Evolutionary conservation across 2,113 vertebrate genomes (phyloP).

Genomic region (Mugil cephalus): DNA sequence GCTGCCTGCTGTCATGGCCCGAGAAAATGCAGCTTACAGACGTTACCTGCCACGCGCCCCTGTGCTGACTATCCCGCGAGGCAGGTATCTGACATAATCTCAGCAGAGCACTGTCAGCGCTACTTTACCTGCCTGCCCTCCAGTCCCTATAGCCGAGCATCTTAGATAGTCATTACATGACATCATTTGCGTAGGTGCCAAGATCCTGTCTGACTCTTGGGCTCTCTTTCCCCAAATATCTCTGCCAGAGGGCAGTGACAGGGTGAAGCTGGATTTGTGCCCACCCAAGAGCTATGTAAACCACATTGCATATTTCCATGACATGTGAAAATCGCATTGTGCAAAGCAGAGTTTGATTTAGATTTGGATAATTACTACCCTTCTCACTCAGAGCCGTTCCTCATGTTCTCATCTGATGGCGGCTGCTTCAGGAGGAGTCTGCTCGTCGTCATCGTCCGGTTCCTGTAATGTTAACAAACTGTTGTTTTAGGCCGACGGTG

Average conservation of each 20-base stretch:
- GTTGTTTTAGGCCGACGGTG: constrained; percentile 41
- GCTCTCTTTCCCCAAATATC: constrained; percentile 52
- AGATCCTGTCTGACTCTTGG: constrained; percentile 60
- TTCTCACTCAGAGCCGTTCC: constrained; percentile 6
- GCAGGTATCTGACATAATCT: constrained; percentile 71
- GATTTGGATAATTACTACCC: constrained; percentile 32
- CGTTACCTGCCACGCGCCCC: constrained; percentile 41
- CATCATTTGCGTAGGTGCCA: constrained; percentile 67
- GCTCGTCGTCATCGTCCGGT: background rate
- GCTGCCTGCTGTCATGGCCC: constrained; percentile 35
- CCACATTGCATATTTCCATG: constrained; percentile 54
- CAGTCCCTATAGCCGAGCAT: constrained; percentile 20
- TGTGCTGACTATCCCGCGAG: constrained; percentile 28
- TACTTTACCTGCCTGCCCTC: constrained; percentile 58
- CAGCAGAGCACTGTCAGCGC: constrained; percentile 65
- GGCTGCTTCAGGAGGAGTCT: constrained; percentile 6
- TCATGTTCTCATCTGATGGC: background rate
- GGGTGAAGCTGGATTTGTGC: constrained; percentile 48
- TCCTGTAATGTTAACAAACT: constrained; percentile 29
- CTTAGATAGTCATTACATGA: constrained; percentile 76
- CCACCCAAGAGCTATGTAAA: constrained; percentile 52
- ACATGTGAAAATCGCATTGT: constrained; percentile 54
- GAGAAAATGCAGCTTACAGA: constrained; percentile 23
- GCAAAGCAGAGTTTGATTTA: constrained; percentile 42
- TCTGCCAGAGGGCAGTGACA: constrained; percentile 55